Percentiles rank a stretch among this genome's conserved stretches.
These are phyloP conservation scores for Phthorimaea operculella DNA, from an alignment of 1,140 invertebrate genomes.

Conservation along the genomic window DNA sequence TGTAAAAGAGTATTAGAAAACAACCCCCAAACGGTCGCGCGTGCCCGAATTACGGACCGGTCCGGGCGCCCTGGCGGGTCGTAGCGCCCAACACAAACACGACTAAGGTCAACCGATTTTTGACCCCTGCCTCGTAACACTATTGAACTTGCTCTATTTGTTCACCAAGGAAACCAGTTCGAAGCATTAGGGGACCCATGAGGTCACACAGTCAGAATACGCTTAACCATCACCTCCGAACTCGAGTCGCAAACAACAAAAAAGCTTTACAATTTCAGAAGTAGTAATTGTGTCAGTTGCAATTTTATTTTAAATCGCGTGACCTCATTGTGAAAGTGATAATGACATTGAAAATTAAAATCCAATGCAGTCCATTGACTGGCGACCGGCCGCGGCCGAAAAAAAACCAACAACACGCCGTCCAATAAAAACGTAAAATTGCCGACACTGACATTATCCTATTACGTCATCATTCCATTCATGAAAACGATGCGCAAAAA, in stretches of 20 bases:
- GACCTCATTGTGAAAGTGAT: slow-evolving; percentile 62
- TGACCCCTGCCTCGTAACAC: neutral
- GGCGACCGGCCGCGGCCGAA: slow-evolving; percentile 46
- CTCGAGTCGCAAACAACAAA: neutral
- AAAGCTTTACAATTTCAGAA: neutral
- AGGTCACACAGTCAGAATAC: neutral
- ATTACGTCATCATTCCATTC: slow-evolving; percentile 67
- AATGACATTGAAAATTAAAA: slow-evolving; percentile 67
- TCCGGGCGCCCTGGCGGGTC: too few species aligned
- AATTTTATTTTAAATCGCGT: neutral
- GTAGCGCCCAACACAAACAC: neutral
- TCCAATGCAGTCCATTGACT: slow-evolving; percentile 62
- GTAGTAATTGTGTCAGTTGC: neutral
- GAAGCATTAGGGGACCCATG: neutral
- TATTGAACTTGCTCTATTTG: neutral
- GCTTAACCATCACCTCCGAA: neutral
- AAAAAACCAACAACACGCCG: slow-evolving; percentile 58
- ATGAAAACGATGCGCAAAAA: slow-evolving; percentile 60
- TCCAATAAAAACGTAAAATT: slow-evolving; percentile 66
- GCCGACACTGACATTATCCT: slow-evolving; percentile 64
- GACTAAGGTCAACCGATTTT: neutral
- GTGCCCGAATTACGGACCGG: slow-evolving; percentile 3
- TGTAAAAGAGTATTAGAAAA: neutral
- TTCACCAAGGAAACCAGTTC: neutral
- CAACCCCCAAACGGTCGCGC: neutral